These are phyloP conservation scores for Cottus gobio DNA, from an alignment of 2,113 vertebrate species.

Conservation along the genomic window DNA sequence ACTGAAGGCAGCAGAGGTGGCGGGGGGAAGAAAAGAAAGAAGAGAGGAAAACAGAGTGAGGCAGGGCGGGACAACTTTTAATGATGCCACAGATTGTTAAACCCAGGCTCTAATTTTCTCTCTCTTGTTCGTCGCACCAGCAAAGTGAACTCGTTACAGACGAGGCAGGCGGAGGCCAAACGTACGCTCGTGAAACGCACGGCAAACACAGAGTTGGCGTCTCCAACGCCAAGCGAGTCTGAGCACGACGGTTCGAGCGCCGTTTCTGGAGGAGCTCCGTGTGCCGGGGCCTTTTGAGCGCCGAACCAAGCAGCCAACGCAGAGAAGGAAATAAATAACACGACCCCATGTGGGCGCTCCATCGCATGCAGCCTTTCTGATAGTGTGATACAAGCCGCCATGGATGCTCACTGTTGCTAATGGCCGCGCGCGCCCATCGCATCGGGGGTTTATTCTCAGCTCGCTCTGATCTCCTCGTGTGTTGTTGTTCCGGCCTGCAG, in stretches of 20 bases:
- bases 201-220: conserved; percentile 46
- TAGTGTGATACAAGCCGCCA: conserved; percentile 51
- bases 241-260: too few relatives aligned
- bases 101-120: conserved; percentile 59
- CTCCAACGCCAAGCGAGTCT: conserved; percentile 21
- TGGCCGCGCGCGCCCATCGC: conserved; percentile 6
- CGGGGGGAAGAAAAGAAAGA: conserved; percentile 17
- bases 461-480: neutral
- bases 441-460: conserved; percentile 56
- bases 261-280: conserved; percentile 66
- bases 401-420: conserved; percentile 48
- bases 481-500: conserved; percentile 44
- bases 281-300: conserved; percentile 44
- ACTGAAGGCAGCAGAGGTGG: neutral
- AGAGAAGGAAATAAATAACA: too few relatives aligned
- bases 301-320: conserved; percentile 54
- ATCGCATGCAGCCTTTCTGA: conserved; percentile 45
- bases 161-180: conserved; percentile 37
- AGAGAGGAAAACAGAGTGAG: conserved; percentile 27
- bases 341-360: conserved; percentile 52
- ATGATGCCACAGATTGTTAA: conserved; percentile 63
- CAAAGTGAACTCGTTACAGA: conserved; percentile 61
- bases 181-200: conserved; percentile 66
- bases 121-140: conserved; percentile 31
- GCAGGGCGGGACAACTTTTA: conserved; percentile 63